These are phyloP conservation scores for Pseudanteris insignis DNA, from an alignment of 2,888 invertebrate species.

Conservation along the genomic window DNA sequence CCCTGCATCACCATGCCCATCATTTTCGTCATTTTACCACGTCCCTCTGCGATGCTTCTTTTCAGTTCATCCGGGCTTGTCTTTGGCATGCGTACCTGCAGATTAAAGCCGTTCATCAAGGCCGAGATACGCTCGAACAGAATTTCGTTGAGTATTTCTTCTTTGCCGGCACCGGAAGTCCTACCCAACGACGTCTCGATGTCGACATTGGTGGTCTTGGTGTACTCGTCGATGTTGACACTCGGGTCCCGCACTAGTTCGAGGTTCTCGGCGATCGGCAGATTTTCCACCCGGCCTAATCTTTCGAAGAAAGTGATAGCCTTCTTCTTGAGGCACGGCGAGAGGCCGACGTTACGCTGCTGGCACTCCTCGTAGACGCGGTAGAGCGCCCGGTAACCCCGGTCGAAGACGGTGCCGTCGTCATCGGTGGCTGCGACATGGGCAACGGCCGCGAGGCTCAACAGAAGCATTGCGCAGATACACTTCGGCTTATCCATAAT, in stretches of 20 bases:
- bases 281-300: slow-evolving; percentile 75
- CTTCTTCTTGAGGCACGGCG: slow-evolving; percentile 83
- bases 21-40: slow-evolving; percentile 90
- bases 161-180: slow-evolving; percentile 72
- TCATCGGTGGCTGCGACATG: slow-evolving; percentile 49
- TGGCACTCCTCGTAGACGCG: slow-evolving; percentile 84
- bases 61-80: slow-evolving; percentile 75
- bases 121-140: slow-evolving; percentile 77
- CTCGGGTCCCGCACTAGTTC: slow-evolving; percentile 72
- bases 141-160: slow-evolving; percentile 75
- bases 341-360: slow-evolving; percentile 73
- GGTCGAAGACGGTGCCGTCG: slow-evolving; percentile 67
- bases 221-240: slow-evolving; percentile 64
- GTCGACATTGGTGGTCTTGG: slow-evolving; percentile 59
- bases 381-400: slow-evolving; percentile 73
- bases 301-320: slow-evolving; percentile 82
- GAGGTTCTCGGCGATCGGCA: slow-evolving; percentile 74
- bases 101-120: slow-evolving; percentile 78
- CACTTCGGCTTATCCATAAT: slow-evolving; percentile 49
- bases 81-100: slow-evolving; percentile 81
- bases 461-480: slow-evolving; percentile 37
- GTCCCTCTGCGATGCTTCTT: slow-evolving; percentile 80
- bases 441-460: slow-evolving; percentile 25
- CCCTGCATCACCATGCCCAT: slow-evolving; percentile 92
- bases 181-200: slow-evolving; percentile 77